Evolutionary conservation across 2,113 vertebrate species (phyloP).

Genomic region (Takifugu flavidus): DNA sequence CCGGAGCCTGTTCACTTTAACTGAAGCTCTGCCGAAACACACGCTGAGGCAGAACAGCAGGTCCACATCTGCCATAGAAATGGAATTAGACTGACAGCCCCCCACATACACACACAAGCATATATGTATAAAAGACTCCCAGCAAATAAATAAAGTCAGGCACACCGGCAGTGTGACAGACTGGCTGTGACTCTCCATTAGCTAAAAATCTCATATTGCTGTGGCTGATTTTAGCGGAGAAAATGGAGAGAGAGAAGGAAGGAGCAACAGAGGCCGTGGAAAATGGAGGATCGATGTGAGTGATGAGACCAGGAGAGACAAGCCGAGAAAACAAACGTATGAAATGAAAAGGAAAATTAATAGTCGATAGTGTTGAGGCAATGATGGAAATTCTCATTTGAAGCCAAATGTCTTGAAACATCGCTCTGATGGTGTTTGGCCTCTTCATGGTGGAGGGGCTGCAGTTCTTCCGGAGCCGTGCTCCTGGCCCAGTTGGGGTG

Average conservation of each 20-base stretch:
- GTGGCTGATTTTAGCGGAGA: conserved; percentile 17
- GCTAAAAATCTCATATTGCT: conserved; percentile 48
- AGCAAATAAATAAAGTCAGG: neutral
- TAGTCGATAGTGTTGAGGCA: neutral
- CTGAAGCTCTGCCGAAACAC: conserved; percentile 53
- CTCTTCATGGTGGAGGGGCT: too few relatives aligned
- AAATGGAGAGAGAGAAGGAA: conserved; percentile 11
- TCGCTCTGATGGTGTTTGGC: conserved; percentile 16
- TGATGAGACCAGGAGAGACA: neutral
- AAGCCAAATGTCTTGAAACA: too few relatives aligned
- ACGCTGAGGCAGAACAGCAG: conserved; percentile 25
- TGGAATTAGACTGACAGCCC: conserved; percentile 26
- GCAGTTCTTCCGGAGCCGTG: too few relatives aligned
- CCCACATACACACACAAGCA: conserved; percentile 6
- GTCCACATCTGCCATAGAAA: conserved; percentile 36
- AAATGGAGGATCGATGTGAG: conserved; percentile 26
- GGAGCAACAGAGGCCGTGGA: conserved; percentile 12
- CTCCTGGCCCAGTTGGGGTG: too few relatives aligned
- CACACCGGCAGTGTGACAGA: neutral
- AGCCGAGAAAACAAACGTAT: neutral
- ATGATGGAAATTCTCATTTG: too few relatives aligned
- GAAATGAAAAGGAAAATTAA: conserved; percentile 10
- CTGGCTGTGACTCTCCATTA: conserved; percentile 38
- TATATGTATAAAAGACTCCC: conserved; percentile 2
- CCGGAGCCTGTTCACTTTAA: conserved; percentile 52